Evolutionary conservation across 2,888 invertebrate genomes (phyloP).

Genomic region (Meliscaeva auricollis): DNA sequence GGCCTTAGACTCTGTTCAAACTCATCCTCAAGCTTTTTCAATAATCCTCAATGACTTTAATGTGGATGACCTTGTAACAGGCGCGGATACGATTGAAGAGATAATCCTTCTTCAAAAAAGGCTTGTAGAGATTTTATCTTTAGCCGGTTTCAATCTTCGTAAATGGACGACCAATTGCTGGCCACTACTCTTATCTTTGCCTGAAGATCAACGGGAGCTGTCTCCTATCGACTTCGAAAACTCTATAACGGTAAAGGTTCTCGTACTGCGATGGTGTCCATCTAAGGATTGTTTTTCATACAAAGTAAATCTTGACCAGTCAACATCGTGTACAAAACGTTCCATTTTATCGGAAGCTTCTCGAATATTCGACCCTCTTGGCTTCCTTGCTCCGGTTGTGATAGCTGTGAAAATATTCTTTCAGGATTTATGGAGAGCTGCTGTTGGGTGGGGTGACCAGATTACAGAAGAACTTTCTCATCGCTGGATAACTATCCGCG

Average conservation of each 20-base stretch:
- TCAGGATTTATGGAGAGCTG: slow-evolving; percentile 21
- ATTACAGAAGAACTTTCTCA: slow-evolving; percentile 6
- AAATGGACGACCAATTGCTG: slow-evolving; percentile 48
- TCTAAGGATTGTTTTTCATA: slow-evolving; percentile 40
- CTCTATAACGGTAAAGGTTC: slow-evolving; percentile 23
- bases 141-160: neutral
- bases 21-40: slow-evolving; percentile 57
- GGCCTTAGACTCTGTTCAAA: slow-evolving; percentile 57
- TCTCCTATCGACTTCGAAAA: slow-evolving; percentile 43
- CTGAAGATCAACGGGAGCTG: slow-evolving; percentile 35
- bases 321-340: slow-evolving; percentile 19
- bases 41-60: slow-evolving; percentile 73
- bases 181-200: slow-evolving; percentile 26
- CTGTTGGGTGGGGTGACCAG: slow-evolving; percentile 8
- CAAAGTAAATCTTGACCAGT: slow-evolving; percentile 3
- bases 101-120: neutral
- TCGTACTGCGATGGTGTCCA: slow-evolving; percentile 43
- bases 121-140: slow-evolving; percentile 8
- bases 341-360: slow-evolving; percentile 26
- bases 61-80: slow-evolving; percentile 75
- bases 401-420: slow-evolving; percentile 11
- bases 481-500: slow-evolving; percentile 12
- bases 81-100: slow-evolving; percentile 38
- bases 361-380: slow-evolving; percentile 23
- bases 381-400: slow-evolving; percentile 19